Conservation (phyloP, 1,140 invertebrate species). For the Drosophila santomea region DNA sequence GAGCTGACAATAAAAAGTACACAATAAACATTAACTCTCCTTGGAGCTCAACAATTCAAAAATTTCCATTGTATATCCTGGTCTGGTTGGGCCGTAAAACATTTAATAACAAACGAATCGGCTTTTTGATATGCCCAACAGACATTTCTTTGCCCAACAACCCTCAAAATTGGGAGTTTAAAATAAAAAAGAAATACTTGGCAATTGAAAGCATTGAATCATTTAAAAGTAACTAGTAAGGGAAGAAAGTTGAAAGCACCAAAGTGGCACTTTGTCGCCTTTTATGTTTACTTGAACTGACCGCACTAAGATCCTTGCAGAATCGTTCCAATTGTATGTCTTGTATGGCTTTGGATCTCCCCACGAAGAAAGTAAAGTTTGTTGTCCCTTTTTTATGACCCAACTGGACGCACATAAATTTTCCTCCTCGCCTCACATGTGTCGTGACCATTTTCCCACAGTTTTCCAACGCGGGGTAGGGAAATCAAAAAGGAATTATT, state of each 20-base stretch:
- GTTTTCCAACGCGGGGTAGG: constrained; percentile 16
- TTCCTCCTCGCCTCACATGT: constrained; percentile 54
- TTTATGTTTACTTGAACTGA: constrained; percentile 76
- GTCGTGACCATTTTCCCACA: constrained; percentile 49
- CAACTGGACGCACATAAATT: constrained; percentile 49
- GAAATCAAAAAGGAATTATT: constrained; percentile 68
- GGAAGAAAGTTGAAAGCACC: constrained; percentile 62
- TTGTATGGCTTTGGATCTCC: constrained; percentile 51
- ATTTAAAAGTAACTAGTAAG: constrained; percentile 64
- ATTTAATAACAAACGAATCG: constrained; percentile 71
- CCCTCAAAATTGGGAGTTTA: constrained; percentile 52
- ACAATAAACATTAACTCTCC: constrained; percentile 53
- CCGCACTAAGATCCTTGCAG: constrained; percentile 49
- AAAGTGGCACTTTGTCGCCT: constrained; percentile 81
- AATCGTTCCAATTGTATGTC: constrained; percentile 36
- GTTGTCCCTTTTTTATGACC: constrained; percentile 61
- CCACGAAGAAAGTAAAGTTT: constrained; percentile 23
- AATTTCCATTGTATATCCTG: constrained; percentile 30
- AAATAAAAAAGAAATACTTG: constrained; percentile 31
- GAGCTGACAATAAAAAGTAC: constrained; percentile 74
- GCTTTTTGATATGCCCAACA: constrained; percentile 48
- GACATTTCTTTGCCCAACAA: constrained; percentile 52
- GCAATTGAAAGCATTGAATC: constrained; percentile 69
- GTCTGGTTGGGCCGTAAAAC: constrained; percentile 63
- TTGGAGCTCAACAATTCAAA: constrained; percentile 62